These are phyloP conservation scores for Philypnodon macrostomus DNA, from an alignment of 2,797 vertebrate species.

Conservation along the genomic window DNA sequence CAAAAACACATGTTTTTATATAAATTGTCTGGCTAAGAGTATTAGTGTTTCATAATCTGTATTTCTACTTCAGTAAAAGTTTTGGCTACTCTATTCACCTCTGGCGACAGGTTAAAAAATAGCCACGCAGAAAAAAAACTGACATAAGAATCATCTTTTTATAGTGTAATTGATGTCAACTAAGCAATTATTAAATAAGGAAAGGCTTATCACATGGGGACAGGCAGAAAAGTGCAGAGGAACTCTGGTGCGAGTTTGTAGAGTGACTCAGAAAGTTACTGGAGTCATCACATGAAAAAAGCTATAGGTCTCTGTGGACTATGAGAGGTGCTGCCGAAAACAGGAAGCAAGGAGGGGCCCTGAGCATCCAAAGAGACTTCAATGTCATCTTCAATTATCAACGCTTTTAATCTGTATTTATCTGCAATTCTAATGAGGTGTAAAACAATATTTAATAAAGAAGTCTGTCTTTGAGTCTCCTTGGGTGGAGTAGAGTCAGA, in stretches of 20 bases:
- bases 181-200: slow-evolving; percentile 70
- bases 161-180: slow-evolving; percentile 67
- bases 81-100: too few species aligned
- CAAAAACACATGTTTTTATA: too few species aligned
- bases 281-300: too few species aligned
- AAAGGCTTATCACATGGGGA: slow-evolving; percentile 62
- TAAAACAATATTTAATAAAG: slow-evolving; percentile 30
- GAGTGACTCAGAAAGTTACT: slow-evolving; percentile 55
- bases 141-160: slow-evolving; percentile 65
- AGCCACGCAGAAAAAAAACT: slow-evolving; percentile 25
- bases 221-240: slow-evolving; percentile 50
- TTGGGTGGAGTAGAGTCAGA: slow-evolving; percentile 24
- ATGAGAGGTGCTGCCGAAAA: slow-evolving; percentile 39
- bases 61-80: too few species aligned
- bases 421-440: slow-evolving; percentile 62
- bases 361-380: slow-evolving; percentile 27
- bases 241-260: too few species aligned
- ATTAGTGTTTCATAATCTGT: too few species aligned
- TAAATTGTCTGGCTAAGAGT: too few species aligned
- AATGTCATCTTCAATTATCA: slow-evolving; percentile 53
- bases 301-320: slow-evolving; percentile 10
- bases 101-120: slow-evolving; percentile 53
- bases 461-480: slow-evolving; percentile 40
- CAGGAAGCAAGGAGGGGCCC: slow-evolving; percentile 42
- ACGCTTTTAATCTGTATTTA: slow-evolving; percentile 53